These are phyloP conservation scores for Tyrophagus putrescentiae DNA, from an alignment of 1,140 invertebrate genomes.

Conservation along the genomic window DNA sequence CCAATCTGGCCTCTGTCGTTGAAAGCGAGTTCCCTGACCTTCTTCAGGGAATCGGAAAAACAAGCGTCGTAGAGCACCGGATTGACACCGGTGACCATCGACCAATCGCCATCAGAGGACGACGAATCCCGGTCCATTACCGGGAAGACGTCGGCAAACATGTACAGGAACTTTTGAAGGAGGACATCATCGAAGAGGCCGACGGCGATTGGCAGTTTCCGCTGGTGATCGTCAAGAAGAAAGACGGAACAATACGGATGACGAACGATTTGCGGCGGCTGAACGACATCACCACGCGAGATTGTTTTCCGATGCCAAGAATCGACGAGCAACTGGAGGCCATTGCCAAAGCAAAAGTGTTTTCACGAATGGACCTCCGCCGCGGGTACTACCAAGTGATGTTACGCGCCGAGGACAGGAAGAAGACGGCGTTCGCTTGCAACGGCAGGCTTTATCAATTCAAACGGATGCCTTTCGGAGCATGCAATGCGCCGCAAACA, in stretches of 20 bases:
- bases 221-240: constrained; percentile 34
- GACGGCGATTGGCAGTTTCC: constrained; percentile 24
- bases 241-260: constrained; percentile 35
- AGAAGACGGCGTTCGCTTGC: constrained; percentile 22
- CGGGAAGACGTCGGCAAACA: not conserved
- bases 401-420: not conserved
- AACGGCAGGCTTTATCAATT: constrained; percentile 24
- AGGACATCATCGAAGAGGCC: constrained; percentile 25
- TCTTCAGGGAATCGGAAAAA: too few relatives aligned
- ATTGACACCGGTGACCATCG: too few relatives aligned
- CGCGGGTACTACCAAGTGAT: constrained; percentile 22
- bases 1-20: too few relatives aligned
- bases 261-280: constrained; percentile 39
- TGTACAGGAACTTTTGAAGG: constrained; percentile 3
- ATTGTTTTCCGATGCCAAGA: constrained; percentile 39
- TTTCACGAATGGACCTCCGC: constrained; percentile 21
- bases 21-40: too few relatives aligned
- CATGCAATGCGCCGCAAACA: constrained; percentile 25
- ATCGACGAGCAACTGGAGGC: constrained; percentile 27
- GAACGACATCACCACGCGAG: constrained; percentile 33
- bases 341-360: not conserved
- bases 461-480: constrained; percentile 26
- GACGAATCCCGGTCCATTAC: not conserved
- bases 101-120: too few relatives aligned
- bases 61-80: too few relatives aligned